Evolutionary conservation across 2,888 invertebrate species (phyloP).

Genomic region (Glaucopsyche alexis): DNA sequence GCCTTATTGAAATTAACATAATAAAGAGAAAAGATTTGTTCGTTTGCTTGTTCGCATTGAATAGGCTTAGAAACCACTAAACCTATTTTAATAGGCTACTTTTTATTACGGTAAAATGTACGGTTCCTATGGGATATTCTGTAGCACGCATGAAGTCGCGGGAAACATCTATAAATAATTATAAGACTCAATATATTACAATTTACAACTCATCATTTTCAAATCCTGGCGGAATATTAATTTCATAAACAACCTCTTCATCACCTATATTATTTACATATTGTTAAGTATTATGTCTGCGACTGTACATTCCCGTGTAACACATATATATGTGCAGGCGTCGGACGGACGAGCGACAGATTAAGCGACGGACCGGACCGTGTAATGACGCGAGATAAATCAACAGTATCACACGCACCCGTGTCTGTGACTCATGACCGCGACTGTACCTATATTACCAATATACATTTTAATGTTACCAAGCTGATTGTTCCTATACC

Average conservation of each 20-base stretch:
- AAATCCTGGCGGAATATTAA: neutral
- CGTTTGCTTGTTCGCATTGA: too few species aligned
- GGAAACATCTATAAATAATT: too few species aligned
- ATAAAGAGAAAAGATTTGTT: too few species aligned
- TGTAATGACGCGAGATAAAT: constrained; percentile 74
- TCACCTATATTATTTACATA: neutral
- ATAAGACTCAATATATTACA: too few species aligned
- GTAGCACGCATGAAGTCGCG: too few species aligned
- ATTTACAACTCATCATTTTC: neutral
- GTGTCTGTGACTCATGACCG: constrained; percentile 51
- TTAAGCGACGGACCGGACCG: constrained; percentile 51
- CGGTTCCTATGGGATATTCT: too few species aligned
- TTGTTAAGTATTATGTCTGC: constrained; percentile 35
- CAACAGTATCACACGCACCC: constrained; percentile 64
- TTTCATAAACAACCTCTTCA: too few species aligned
- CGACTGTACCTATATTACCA: constrained; percentile 31
- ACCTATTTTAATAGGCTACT: too few species aligned
- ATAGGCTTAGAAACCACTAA: too few species aligned
- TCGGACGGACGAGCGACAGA: constrained; percentile 45
- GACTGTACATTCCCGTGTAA: constrained; percentile 51
- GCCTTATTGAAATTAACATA: neutral
- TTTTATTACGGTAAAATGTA: too few species aligned
- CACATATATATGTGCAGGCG: constrained; percentile 48
- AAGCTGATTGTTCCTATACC: too few species aligned
- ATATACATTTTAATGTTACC: too few species aligned